These are phyloP conservation scores for Capromys pilorides DNA, from an alignment of 2,797 vertebrate genomes.

Conservation along the genomic window DNA sequence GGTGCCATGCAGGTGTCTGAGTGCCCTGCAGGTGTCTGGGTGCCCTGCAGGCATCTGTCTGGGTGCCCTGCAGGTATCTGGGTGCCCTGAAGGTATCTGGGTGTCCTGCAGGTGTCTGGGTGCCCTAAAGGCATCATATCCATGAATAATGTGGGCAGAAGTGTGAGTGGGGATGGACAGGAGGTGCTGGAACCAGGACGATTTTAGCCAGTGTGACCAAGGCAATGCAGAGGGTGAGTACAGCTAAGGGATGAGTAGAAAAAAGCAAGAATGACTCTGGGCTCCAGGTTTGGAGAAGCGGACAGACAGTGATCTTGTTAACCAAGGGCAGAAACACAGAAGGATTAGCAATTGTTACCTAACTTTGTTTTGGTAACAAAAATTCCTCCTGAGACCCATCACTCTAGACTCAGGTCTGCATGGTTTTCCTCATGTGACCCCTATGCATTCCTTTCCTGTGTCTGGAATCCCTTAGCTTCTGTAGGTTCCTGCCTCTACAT, in stretches of 20 bases:
- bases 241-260: neutral
- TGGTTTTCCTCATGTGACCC: neutral
- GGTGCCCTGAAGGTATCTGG: neutral
- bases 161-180: neutral
- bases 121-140: neutral
- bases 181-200: neutral
- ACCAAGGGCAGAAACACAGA: neutral
- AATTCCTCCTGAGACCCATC: neutral
- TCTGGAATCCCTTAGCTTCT: neutral
- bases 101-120: neutral
- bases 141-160: neutral
- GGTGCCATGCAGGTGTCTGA: rapidly evolving
- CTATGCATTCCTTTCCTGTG: neutral
- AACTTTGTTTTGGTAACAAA: neutral
- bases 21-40: neutral
- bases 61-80: no score
- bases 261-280: neutral
- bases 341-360: neutral
- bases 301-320: neutral
- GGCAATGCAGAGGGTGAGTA: neutral
- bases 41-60: no score
- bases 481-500: neutral
- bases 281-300: neutral
- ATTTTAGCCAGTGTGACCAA: neutral
- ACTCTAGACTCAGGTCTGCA: neutral